Evolutionary conservation across 2,113 vertebrate genomes (phyloP), one percentile per base, ranked within the genome.

Genomic region (Platichthys flesus): DNA sequence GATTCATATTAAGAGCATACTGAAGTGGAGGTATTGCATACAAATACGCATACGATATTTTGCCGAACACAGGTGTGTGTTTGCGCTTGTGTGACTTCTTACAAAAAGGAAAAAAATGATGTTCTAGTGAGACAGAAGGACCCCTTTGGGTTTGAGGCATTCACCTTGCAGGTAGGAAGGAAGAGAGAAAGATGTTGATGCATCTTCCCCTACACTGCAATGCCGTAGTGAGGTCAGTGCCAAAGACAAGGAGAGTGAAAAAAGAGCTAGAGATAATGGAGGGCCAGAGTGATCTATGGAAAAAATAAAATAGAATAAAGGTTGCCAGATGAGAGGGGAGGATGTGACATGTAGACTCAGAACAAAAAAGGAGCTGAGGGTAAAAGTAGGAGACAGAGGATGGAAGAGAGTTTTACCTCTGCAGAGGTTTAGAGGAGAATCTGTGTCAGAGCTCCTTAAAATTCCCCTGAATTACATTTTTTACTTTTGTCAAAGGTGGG

Each of bases 141-240:
- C 59, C 62, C 65, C 66, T 71, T 60, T 58, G 31, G 76, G 64
- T 77, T 57, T 49, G 31, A 76, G 40, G 62, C 64, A 15, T 47
- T 69, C 66, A 87, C 83, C 75, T 85, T 81, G 76, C 82, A 91
- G 81, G 69, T 84, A 81, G 54, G 76, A 78, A 68, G 68, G 37
- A 63, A 82, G 28, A n/a, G 71, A 70, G 60, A 21, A 81, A 71
- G 45, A 59, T 56, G 62, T 86, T 88, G 78, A 84, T 88, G 91
- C 86, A 87, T 88, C 82, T 86, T 80, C 67, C 45, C 60, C 67
- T 68, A 67, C 78, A 90, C 89, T 89, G 91, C 91, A 91, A 79
- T 90, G 90, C 91, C 79, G 90, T 88, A 87, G 79, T 81, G 79
- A 85, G 84, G 85, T 76, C 88, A 83, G 84, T 72, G 77, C 82